Base-by-base conservation (phyloP, 2,797 vertebrate genomes). In the Thalassophryne amazonica region DNA sequence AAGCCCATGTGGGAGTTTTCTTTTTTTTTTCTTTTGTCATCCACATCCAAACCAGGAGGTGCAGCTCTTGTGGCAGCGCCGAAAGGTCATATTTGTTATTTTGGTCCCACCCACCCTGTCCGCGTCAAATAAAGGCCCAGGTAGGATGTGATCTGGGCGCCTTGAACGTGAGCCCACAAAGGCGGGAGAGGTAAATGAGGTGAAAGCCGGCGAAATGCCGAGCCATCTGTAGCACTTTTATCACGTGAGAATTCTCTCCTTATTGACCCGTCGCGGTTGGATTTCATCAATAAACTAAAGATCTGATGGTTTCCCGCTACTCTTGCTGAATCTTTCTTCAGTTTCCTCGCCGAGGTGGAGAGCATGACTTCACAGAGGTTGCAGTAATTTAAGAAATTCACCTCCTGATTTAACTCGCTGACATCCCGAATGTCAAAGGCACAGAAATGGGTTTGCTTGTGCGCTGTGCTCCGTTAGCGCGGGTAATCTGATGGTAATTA, bases 61-160 rank as follows among this genome's bases (percentile, higher is more conserved):
- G 55, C 34, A 22, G 49, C 55, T 42, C 60, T 56, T 39, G 23
- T 47, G 60, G 10, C 42, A 28, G 45, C 23, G 16, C 34, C 21
- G 41, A 73, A 73, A 76, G 73, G 76, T 80, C 69, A 70, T 48
- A 64, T 64, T 74, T 64, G 63, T 81, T 82, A 49, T 65, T 67
- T 70, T 48, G 52, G 58, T 70, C 64, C 56, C 31, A 12, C 64
- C 56, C 31, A 12, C 64, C 47, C 54, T 54, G 59, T 67, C 74
- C 72, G 60, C 45, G 50, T 58, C 47, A 34, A 60, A 77, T 75
- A 81, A 80, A 73, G 58, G 60, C 50, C 48, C 2, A 24, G 48
- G 42, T 63, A 73, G 73, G 67, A n/a, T n/a, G n/a, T n/a, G n/a
- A n/a, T n/a, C n/a, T n/a, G n/a, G n/a, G n/a, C n/a, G n/a, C n/a